A percentile compares a stretch with the other conserved stretches of the same genome.
Evolutionary conservation across 2,888 invertebrate genomes (phyloP).

Genomic region (Diadegma fenestrale): DNA sequence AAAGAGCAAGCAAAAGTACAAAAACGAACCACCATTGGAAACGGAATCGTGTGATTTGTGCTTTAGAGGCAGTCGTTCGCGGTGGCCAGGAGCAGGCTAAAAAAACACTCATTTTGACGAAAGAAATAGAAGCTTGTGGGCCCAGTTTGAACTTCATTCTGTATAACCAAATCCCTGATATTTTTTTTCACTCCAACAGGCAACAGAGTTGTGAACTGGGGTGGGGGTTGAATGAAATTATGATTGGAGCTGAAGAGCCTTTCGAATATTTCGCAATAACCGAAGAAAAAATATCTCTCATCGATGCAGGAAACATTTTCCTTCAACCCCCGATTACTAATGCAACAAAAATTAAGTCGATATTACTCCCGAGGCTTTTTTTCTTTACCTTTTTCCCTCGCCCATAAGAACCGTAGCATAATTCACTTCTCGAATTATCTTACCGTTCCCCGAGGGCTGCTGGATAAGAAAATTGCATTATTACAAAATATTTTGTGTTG

Average conservation of each 20-base stretch:
- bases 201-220: background rate
- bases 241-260: conserved; percentile 1
- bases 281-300: background rate
- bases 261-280: background rate
- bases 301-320: conserved; percentile 1
- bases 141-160: conserved; percentile 54
- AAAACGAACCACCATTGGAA: conserved; percentile 73
- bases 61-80: conserved; percentile 36
- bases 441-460: background rate
- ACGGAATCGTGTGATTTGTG: conserved; percentile 67
- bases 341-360: conserved; percentile 11
- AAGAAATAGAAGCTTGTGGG: conserved; percentile 57
- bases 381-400: conserved; percentile 3
- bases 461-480: conserved; percentile 22
- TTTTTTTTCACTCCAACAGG: background rate
- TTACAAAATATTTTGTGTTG: conserved; percentile 23
- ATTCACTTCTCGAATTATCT: conserved; percentile 32
- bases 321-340: background rate
- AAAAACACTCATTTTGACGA: conserved; percentile 64
- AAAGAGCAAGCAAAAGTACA: conserved; percentile 60
- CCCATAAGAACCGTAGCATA: background rate
- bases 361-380: conserved; percentile 10
- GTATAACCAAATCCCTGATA: background rate
- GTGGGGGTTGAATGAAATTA: background rate
- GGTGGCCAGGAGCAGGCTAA: conserved; percentile 74